These are phyloP conservation scores for Heterodera carotae DNA, from an alignment of 1,140 invertebrate genomes.

Conservation along the genomic window DNA sequence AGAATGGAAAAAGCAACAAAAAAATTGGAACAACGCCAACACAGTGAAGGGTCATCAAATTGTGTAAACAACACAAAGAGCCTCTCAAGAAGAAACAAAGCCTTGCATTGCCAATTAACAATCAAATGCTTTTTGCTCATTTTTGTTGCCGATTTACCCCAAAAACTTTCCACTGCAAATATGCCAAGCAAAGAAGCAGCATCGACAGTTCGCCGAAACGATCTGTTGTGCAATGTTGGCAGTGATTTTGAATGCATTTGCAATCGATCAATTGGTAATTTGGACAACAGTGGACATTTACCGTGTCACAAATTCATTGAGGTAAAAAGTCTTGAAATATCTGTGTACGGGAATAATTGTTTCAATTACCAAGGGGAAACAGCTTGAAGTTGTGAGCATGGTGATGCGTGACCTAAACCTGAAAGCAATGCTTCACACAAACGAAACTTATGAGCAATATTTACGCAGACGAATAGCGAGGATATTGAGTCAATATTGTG, in stretches of 20 bases:
- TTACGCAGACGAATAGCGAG: slow-evolving; percentile 62
- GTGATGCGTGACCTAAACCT: slow-evolving; percentile 58
- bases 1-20: no score
- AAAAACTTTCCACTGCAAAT: slow-evolving; percentile 15
- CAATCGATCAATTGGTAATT: slow-evolving; percentile 46
- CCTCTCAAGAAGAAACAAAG: neutral
- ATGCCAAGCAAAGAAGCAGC: slow-evolving; percentile 13
- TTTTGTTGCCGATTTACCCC: neutral
- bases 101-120: neutral
- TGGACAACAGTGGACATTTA: slow-evolving; percentile 36
- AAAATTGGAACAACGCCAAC: no score
- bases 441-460: slow-evolving; percentile 62
- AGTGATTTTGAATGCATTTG: slow-evolving; percentile 52
- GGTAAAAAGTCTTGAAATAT: slow-evolving; percentile 33
- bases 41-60: neutral
- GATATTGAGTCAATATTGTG: slow-evolving; percentile 59
- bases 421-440: slow-evolving; percentile 54
- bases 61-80: slow-evolving; percentile 8
- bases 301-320: slow-evolving; percentile 49
- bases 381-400: slow-evolving; percentile 55
- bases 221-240: slow-evolving; percentile 47
- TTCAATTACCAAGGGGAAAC: slow-evolving; percentile 44
- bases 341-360: slow-evolving; percentile 18
- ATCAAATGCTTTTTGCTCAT: neutral
- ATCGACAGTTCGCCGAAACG: neutral